Evolutionary conservation across 2,113 vertebrate genomes (phyloP).

Genomic region (Danionella cerebrum): DNA sequence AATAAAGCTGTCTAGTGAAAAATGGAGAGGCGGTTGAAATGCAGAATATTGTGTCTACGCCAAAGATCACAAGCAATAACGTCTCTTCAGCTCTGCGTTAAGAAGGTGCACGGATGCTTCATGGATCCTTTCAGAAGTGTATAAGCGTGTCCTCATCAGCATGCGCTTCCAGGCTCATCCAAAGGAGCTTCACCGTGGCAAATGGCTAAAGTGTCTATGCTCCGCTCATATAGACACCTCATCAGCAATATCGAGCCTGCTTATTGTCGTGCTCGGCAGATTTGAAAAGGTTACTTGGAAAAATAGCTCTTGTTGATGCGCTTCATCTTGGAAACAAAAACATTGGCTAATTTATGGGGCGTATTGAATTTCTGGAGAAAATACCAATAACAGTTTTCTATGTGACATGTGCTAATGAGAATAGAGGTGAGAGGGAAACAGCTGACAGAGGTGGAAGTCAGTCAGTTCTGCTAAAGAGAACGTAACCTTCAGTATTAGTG

Average conservation of each 20-base stretch:
- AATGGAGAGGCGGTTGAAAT: not conserved
- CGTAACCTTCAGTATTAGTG: not conserved
- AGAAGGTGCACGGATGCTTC: not conserved
- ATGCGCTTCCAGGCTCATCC: conserved; percentile 28
- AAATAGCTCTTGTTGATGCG: conserved; percentile 19
- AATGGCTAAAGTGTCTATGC: conserved; percentile 31
- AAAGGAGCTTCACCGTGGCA: conserved; percentile 27
- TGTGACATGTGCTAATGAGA: conserved; percentile 7
- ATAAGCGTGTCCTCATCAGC: conserved; percentile 28
- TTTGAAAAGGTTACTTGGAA: conserved; percentile 35
- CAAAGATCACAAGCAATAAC: not conserved
- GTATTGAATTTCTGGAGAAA: conserved; percentile 25
- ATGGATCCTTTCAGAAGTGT: not conserved
- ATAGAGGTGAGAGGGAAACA: not conserved
- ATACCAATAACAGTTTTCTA: conserved; percentile 20
- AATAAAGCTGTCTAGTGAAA: not conserved
- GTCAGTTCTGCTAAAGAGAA: not conserved
- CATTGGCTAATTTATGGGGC: conserved; percentile 17
- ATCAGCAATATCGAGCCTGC: conserved; percentile 36
- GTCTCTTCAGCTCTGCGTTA: not conserved
- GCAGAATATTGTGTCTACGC: not conserved
- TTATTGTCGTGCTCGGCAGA: conserved; percentile 32
- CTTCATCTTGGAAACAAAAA: conserved; percentile 4
- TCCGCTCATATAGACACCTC: conserved; percentile 35
- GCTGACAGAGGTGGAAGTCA: conserved; percentile 4